These are phyloP conservation scores for Babyrousa celebensis DNA, from an alignment of 2,797 vertebrate species.

Conservation along the genomic window DNA sequence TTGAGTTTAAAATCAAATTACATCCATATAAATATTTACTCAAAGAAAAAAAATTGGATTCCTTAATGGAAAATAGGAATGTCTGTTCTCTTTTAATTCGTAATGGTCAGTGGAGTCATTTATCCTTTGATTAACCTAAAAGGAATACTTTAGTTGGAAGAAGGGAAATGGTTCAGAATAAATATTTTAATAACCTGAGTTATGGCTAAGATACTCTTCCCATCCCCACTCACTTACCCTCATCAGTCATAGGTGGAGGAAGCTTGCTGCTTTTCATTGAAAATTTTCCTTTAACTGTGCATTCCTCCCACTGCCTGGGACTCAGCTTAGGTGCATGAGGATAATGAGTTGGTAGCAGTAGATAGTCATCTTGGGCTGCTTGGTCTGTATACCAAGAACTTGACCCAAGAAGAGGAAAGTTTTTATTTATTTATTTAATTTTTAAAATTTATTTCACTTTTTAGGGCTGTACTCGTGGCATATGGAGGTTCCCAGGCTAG, in stretches of 20 bases:
- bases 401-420: neutral
- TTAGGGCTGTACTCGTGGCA: too few relatives aligned
- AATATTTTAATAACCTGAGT: neutral
- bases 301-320: neutral
- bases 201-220: neutral
- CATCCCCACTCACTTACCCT: neutral
- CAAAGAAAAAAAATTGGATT: conserved; percentile 5
- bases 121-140: neutral
- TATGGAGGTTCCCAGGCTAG: too few relatives aligned
- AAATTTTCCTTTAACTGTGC: neutral
- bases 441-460: too few relatives aligned
- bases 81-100: neutral
- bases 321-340: neutral
- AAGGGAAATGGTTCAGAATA: neutral
- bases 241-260: neutral
- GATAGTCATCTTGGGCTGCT: neutral
- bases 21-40: neutral
- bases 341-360: neutral
- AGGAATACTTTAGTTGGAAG: neutral
- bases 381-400: neutral
- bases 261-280: neutral
- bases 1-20: neutral
- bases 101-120: neutral
- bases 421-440: neutral
- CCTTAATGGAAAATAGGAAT: neutral